Conservation (phyloP, 2,797 vertebrate genomes). For the Microctenopoma steveboyesi region DNA sequence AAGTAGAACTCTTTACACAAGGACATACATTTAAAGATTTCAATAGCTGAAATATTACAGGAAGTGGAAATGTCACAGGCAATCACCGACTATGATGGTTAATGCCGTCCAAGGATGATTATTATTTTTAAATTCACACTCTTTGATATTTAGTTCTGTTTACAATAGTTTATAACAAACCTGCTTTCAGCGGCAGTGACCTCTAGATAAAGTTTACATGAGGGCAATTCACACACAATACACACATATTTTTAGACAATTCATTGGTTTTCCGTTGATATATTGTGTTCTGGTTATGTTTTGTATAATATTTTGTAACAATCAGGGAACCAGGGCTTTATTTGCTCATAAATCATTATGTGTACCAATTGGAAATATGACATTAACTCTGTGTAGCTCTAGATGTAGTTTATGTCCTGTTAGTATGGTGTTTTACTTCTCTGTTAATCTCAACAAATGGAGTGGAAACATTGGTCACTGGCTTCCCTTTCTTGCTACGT, state of each 20-base stretch:
- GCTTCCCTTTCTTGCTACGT: constrained; percentile 16
- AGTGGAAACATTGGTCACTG: constrained; percentile 69
- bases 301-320: neutral
- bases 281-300: neutral
- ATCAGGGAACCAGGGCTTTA: neutral
- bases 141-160: neutral
- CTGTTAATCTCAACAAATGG: constrained; percentile 65
- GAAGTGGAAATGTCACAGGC: neutral
- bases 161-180: neutral
- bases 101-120: neutral
- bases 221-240: neutral
- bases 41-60: neutral
- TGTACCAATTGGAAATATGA: neutral
- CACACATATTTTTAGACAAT: neutral
- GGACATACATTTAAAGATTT: neutral
- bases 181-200: neutral
- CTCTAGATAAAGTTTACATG: neutral
- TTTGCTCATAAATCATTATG: neutral
- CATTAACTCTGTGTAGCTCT: neutral
- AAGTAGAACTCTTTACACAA: neutral
- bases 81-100: neutral
- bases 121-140: neutral
- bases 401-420: neutral
- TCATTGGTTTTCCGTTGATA: neutral
- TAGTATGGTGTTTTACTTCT: constrained; percentile 39